Conservation (phyloP, 2,888 invertebrate genomes). For the Archips xylosteana region DNA sequence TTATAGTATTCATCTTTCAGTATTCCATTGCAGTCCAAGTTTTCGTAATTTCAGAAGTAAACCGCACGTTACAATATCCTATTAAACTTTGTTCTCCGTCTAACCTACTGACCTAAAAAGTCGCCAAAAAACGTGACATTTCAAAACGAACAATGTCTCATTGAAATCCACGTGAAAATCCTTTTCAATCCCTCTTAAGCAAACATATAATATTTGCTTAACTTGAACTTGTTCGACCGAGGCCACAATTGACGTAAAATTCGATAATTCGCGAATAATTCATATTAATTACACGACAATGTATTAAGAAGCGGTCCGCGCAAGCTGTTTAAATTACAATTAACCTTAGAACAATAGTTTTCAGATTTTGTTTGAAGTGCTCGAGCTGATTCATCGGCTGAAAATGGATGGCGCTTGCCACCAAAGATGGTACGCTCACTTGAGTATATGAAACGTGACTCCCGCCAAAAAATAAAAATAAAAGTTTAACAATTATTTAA, state of each 20-base stretch:
- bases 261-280: conserved; percentile 41
- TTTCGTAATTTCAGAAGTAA: too few species aligned
- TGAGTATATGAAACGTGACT: too few species aligned
- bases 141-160: not conserved
- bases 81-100: not conserved
- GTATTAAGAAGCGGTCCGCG: conserved; percentile 2
- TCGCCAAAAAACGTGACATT: not conserved
- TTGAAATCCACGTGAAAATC: not conserved
- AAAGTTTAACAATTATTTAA: too few species aligned
- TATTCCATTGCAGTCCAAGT: too few species aligned
- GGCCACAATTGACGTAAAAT: conserved; percentile 46
- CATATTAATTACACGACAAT: conserved; percentile 22
- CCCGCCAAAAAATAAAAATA: too few species aligned
- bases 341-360: conserved; percentile 22
- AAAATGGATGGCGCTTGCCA: not conserved
- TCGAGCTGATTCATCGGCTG: conserved; percentile 1
- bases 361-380: conserved; percentile 20
- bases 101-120: not conserved
- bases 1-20: too few species aligned
- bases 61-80: too few species aligned
- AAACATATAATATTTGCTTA: conserved; percentile 6
- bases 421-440: too few species aligned
- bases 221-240: conserved; percentile 33
- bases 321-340: conserved; percentile 27
- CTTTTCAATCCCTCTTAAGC: not conserved